These are phyloP conservation scores for Pollenia griseotomentosa DNA, from an alignment of 2,888 invertebrate genomes.

Conservation along the genomic window DNA sequence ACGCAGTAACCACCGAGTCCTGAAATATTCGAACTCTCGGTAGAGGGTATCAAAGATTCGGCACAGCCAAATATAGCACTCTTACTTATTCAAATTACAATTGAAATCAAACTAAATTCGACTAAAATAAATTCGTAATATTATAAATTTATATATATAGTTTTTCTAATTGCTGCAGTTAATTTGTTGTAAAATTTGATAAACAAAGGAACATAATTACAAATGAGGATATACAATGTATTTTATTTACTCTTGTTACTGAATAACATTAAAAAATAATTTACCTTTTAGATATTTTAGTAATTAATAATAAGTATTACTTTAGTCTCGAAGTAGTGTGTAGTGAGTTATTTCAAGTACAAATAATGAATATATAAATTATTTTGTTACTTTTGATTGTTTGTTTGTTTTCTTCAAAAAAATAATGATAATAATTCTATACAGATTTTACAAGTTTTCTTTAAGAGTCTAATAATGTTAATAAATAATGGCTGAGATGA, in stretches of 20 bases:
- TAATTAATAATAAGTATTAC: neutral
- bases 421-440: slow-evolving; percentile 66
- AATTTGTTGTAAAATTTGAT: slow-evolving; percentile 38
- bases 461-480: slow-evolving; percentile 17
- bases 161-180: slow-evolving; percentile 12
- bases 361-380: slow-evolving; percentile 47
- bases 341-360: slow-evolving; percentile 52
- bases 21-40: no score
- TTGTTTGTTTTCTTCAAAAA: slow-evolving; percentile 44
- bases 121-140: slow-evolving; percentile 30
- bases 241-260: slow-evolving; percentile 41
- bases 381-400: slow-evolving; percentile 62
- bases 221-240: slow-evolving; percentile 78
- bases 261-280: slow-evolving; percentile 41
- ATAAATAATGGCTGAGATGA: slow-evolving; percentile 13
- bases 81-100: neutral
- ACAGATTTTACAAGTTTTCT: slow-evolving; percentile 70
- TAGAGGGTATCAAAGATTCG: no score
- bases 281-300: slow-evolving; percentile 13
- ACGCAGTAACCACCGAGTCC: no score
- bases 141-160: slow-evolving; percentile 3
- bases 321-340: slow-evolving; percentile 33
- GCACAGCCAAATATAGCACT: no score
- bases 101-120: slow-evolving; percentile 12
- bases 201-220: slow-evolving; percentile 82